A percentile compares a stretch with the other conserved stretches of the same genome.
Conservation (phyloP, 2,797 vertebrate genomes). For the Agapornis canus region DNA sequence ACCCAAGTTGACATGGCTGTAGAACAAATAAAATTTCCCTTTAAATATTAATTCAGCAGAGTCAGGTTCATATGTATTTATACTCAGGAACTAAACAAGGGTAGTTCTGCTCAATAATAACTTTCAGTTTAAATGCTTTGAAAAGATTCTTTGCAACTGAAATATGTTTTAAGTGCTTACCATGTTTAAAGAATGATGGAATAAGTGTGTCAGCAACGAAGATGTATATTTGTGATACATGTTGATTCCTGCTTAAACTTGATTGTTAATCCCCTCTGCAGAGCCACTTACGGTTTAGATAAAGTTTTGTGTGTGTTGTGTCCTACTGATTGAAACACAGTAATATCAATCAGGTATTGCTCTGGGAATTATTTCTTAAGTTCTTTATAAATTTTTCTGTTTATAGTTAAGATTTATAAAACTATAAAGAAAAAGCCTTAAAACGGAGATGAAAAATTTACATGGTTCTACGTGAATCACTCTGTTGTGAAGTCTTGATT, state of each 20-base stretch:
- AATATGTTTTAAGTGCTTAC: neutral
- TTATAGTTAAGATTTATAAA: neutral
- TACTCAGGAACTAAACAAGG: neutral
- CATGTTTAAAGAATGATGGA: neutral
- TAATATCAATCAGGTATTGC: neutral
- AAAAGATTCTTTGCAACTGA: neutral
- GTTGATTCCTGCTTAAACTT: constrained; percentile 1
- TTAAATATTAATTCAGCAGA: neutral
- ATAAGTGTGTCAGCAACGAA: constrained; percentile 3
- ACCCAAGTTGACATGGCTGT: neutral
- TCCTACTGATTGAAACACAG: neutral
- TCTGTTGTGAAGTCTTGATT: neutral
- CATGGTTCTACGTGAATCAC: neutral
- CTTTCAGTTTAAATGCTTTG: neutral
- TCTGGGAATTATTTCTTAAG: neutral
- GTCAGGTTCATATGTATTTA: neutral
- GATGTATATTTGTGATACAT: neutral
- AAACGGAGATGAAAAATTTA: neutral
- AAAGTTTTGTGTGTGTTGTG: neutral
- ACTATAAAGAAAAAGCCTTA: neutral
- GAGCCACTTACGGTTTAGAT: neutral
- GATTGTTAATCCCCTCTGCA: constrained; percentile 8
- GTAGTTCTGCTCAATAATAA: neutral
- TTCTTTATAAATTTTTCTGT: neutral
- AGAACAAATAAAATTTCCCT: neutral